phyloP scores from a whole-genome alignment of 2,113 vertebrate species.

The Rhinolophus sinicus region DNA sequence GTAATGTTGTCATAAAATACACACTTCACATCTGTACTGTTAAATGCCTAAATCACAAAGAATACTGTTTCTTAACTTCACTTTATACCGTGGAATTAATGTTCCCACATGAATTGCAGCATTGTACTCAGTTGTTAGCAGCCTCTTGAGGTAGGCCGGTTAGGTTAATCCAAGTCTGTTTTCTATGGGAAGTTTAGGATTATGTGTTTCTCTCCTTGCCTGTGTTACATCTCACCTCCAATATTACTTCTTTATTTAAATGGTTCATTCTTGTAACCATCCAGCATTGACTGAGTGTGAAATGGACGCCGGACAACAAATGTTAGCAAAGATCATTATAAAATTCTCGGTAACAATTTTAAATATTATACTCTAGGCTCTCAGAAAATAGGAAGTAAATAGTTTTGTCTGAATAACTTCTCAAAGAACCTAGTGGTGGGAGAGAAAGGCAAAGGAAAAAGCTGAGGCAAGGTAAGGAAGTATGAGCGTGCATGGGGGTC shows the following conservation, averaged over 20 bases:
- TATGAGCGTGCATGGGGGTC: rapidly evolving
- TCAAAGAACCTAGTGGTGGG: not conserved
- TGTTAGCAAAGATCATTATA: not conserved
- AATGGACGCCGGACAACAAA: not conserved
- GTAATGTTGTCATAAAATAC: not conserved
- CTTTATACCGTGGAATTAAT: not conserved
- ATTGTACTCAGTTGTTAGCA: constrained; percentile 1
- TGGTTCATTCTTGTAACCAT: not conserved
- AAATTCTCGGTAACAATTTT: not conserved
- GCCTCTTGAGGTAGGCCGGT: constrained; percentile 4
- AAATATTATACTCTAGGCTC: not conserved
- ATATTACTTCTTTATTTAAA: not conserved
- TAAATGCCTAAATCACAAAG: not conserved
- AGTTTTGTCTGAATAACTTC: not conserved
- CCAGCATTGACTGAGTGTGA: not conserved
- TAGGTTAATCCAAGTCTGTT: constrained; percentile 28
- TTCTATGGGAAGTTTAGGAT: not conserved
- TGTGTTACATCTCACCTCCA: not conserved
- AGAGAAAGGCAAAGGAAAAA: not conserved
- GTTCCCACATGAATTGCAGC: constrained; percentile 24
- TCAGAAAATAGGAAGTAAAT: constrained; percentile 16
- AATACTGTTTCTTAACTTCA: constrained; percentile 14
- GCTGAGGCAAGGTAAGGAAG: not conserved
- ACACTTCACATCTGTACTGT: not conserved
- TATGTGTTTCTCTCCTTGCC: constrained; percentile 17